Evolutionary conservation across 1,140 invertebrate genomes (phyloP).

Genomic region (Manduca sexta): DNA sequence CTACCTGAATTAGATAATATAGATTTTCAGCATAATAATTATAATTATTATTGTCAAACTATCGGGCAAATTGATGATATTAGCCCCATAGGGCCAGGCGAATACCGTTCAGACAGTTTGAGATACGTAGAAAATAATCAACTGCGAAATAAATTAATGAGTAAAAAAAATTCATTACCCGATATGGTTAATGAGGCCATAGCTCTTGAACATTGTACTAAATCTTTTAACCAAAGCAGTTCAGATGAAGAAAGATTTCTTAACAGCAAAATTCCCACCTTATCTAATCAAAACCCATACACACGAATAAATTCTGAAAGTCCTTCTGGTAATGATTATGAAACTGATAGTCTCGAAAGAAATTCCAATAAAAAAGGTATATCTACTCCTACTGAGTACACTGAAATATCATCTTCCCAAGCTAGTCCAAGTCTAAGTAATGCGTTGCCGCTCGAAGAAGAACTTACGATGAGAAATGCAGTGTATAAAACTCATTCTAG

Average conservation of each 20-base stretch:
- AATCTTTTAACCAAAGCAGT: conserved; percentile 50
- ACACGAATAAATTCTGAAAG: conserved; percentile 37
- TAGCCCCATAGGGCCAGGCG: conserved; percentile 35
- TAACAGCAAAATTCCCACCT: conserved; percentile 11
- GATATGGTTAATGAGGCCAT: conserved; percentile 78
- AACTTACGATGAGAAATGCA: conserved; percentile 83
- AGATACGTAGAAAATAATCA: conserved; percentile 21
- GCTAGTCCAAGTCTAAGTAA: conserved; percentile 80
- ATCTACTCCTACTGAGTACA: conserved; percentile 77
- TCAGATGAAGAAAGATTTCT: conserved; percentile 49
- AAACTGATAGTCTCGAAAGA: conserved; percentile 86
- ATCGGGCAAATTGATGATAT: conserved; percentile 43
- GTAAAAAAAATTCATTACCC: conserved; percentile 69
- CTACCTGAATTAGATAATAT: conserved; percentile 48
- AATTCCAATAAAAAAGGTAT: conserved; percentile 71
- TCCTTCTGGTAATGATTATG: conserved; percentile 76
- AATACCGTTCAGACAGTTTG: conserved; percentile 31
- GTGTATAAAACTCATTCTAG: conserved; percentile 75
- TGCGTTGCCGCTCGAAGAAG: conserved; percentile 83
- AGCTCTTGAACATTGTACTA: conserved; percentile 63
- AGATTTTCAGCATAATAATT: conserved; percentile 16
- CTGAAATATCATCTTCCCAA: conserved; percentile 77
- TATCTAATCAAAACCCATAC: conserved; percentile 7
- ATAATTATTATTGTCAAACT: conserved; percentile 37
- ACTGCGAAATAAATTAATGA: conserved; percentile 45